Base-by-base conservation (phyloP, 2,113 vertebrate genomes). In the Sterrhoptilus dennistouni region DNA sequence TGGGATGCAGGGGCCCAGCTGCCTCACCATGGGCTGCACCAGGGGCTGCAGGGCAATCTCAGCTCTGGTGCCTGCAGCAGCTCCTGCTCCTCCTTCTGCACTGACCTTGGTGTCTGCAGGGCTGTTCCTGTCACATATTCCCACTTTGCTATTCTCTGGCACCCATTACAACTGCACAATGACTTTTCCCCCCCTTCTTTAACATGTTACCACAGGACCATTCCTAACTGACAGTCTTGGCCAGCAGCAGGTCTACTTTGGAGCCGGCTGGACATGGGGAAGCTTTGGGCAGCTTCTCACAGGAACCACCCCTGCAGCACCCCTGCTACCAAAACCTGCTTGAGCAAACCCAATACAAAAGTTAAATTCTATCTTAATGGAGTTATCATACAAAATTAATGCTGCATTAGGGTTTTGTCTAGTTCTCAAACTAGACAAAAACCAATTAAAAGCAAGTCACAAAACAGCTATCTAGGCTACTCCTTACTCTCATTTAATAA, bases 21-120 rank as follows among this genome's bases (percentile, higher is more conserved):
- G 11, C 38, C 1, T 31, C 69, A 14, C 45, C 87, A 45, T 14
- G 36, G 23, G 2, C 35, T 74, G 28, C 12, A 38, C 33, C 69
- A 68, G 0, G 0, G 60, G 1, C 38, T 68, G 38, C n/a, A 76
- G 61, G 38, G 16, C 13, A 89, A 45, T 2, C 60, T 6, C 69
- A 31, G n/a, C 38, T 31, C 61, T 1, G 2, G 16, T 0, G 0
- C 38, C 45, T 53, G 61, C 1, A 68, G 29, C n/a, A 53, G 2
- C 40, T 21, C 29, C 53, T 61, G 9, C 24, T 9, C 11, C 6
- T 40, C 11, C 11, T 66, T 47, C 17, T 68, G 13, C 24, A 8
- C n/a, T 27, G 13, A 7, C 20, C n/a, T 25, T 9, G 23, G 23
- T 12, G 38, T 27, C 38, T 68, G n/a, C n/a, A 27, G n/a, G 1